These are phyloP conservation scores for Anolis carolinensis DNA, from an alignment of 2,113 vertebrate species.

Conservation along the genomic window DNA sequence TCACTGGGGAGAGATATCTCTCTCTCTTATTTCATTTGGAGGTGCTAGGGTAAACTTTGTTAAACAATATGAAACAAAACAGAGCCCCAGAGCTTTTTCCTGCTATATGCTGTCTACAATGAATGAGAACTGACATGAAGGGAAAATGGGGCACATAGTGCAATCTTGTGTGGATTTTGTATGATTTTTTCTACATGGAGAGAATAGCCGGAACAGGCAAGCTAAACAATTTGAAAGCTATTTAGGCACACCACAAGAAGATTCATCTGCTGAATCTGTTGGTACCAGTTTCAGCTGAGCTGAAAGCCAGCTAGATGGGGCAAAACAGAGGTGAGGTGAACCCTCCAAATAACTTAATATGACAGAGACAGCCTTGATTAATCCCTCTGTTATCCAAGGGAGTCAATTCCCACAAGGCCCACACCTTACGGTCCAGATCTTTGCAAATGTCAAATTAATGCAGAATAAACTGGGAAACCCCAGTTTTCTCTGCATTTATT, in stretches of 20 bases:
- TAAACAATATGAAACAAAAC: conserved; percentile 39
- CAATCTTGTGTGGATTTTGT: conserved; percentile 19
- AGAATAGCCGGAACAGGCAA: conserved; percentile 35
- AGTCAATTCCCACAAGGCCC: too few species aligned
- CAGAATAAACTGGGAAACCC: too few species aligned
- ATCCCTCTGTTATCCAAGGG: too few species aligned
- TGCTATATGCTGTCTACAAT: conserved; percentile 25
- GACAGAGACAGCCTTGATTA: too few species aligned
- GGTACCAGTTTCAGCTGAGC: neutral
- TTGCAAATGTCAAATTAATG: too few species aligned
- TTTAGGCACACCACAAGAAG: conserved; percentile 36
- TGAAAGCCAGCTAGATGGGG: neutral
- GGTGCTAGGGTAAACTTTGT: conserved; percentile 42
- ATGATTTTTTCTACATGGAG: conserved; percentile 27
- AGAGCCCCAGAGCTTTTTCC: conserved; percentile 10
- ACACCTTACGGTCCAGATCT: too few species aligned
- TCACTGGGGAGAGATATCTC: conserved; percentile 19
- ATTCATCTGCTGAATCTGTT: conserved; percentile 26
- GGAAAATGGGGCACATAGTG: conserved; percentile 9
- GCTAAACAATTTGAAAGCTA: conserved; percentile 15
- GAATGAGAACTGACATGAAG: conserved; percentile 28
- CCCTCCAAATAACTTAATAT: too few species aligned
- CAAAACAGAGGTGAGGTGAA: too few species aligned
- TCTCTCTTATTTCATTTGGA: conserved; percentile 18
- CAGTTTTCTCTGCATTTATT: too few species aligned